Percentiles rank a stretch among this genome's conserved stretches.
Evolutionary conservation across 2,113 vertebrate genomes (phyloP).

Genomic region (Stigmatopora argus): DNA sequence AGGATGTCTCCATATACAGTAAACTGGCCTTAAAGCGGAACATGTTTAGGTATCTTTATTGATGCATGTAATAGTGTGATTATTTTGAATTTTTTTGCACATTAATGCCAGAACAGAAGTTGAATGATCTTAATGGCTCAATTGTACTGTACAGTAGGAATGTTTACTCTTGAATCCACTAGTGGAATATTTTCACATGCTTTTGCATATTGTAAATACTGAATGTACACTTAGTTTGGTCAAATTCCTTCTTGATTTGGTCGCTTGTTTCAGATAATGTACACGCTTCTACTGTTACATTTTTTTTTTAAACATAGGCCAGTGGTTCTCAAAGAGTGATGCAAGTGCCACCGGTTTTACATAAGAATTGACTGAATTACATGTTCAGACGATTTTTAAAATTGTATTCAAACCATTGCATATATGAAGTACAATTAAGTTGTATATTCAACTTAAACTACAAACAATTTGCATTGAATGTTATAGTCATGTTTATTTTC

Average conservation of each 20-base stretch:
- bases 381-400: too few species aligned
- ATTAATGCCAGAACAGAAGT: conserved; percentile 63
- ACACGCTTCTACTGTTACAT: conserved; percentile 34
- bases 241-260: conserved; percentile 51
- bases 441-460: too few species aligned
- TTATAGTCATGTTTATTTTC: too few species aligned
- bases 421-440: too few species aligned
- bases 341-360: too few species aligned
- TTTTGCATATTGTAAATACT: conserved; percentile 63
- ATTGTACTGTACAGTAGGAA: conserved; percentile 48
- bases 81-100: conserved; percentile 75
- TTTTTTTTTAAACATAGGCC: conserved; percentile 41
- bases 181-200: conserved; percentile 56
- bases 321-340: too few species aligned
- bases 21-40: conserved; percentile 65
- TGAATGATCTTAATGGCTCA: conserved; percentile 56
- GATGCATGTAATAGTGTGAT: conserved; percentile 69
- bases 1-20: conserved; percentile 55
- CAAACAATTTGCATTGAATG: too few species aligned
- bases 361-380: too few species aligned
- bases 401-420: too few species aligned
- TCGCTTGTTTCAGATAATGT: conserved; percentile 48
- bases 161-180: conserved; percentile 54
- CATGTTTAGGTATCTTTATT: conserved; percentile 64
- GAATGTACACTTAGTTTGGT: conserved; percentile 57